These are phyloP conservation scores for Plagodis dolabraria DNA, from an alignment of 2,888 invertebrate species.

Conservation along the genomic window DNA sequence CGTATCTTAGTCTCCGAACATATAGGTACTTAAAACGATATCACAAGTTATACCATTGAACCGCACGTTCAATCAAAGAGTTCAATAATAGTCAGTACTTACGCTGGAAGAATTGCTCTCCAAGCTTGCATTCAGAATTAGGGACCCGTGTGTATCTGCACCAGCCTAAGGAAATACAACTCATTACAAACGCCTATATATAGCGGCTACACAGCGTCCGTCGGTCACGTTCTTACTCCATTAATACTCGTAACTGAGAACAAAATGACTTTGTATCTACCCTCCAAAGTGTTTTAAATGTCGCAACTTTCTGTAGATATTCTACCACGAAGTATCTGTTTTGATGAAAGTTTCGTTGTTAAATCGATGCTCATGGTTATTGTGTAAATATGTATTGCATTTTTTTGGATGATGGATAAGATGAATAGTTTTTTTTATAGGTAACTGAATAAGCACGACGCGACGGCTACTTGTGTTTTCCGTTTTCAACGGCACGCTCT, in stretches of 20 bases:
- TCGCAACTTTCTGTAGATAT: constrained; percentile 6
- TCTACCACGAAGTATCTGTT: neutral
- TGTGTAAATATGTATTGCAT: no score
- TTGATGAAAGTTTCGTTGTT: no score
- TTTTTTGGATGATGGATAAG: no score
- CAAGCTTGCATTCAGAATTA: constrained; percentile 28
- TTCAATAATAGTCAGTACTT: neutral
- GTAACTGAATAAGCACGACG: no score
- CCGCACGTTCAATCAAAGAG: no score
- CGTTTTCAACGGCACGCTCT: no score
- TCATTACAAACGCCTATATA: constrained; percentile 63
- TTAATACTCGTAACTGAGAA: constrained; percentile 67
- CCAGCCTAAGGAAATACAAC: constrained; percentile 60
- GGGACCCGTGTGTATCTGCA: constrained; percentile 32
- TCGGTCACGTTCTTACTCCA: constrained; percentile 66
- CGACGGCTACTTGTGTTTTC: no score
- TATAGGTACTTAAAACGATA: no score
- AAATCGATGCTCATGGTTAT: no score
- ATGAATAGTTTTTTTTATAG: no score
- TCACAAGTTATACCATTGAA: no score
- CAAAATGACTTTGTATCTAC: constrained; percentile 36
- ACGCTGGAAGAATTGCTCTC: neutral
- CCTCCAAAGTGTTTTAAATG: constrained; percentile 14
- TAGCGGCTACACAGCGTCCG: constrained; percentile 55
- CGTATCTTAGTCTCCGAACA: no score